These are phyloP conservation scores for Corbicula japonica DNA, from an alignment of 2,888 invertebrate species.

Conservation along the genomic window DNA sequence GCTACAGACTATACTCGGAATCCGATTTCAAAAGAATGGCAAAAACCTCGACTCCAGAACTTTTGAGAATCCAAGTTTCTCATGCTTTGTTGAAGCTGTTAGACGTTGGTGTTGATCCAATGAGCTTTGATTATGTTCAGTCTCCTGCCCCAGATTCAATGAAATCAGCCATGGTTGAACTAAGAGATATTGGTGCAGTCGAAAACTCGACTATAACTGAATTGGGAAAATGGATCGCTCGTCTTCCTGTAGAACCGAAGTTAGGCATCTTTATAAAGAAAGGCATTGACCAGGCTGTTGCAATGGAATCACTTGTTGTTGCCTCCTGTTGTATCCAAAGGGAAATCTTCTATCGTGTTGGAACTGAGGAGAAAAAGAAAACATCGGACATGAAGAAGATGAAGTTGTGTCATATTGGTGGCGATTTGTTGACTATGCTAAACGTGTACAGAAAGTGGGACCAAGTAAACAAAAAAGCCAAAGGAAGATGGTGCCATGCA, in stretches of 20 bases:
- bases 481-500: slow-evolving; percentile 81
- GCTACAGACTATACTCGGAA: slow-evolving; percentile 84
- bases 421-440: slow-evolving; percentile 81
- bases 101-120: slow-evolving; percentile 80
- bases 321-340: too few species aligned
- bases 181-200: slow-evolving; percentile 81
- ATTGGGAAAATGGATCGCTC: too few species aligned
- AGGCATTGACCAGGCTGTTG: slow-evolving; percentile 70
- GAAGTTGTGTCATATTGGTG: slow-evolving; percentile 78
- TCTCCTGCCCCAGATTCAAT: slow-evolving; percentile 78
- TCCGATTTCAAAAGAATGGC: slow-evolving; percentile 80
- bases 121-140: slow-evolving; percentile 84
- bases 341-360: slow-evolving; percentile 81
- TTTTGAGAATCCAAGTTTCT: slow-evolving; percentile 81
- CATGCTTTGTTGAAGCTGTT: slow-evolving; percentile 83
- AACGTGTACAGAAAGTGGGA: slow-evolving; percentile 80
- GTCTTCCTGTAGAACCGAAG: slow-evolving; percentile 83
- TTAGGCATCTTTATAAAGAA: slow-evolving; percentile 77
- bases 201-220: slow-evolving; percentile 78
- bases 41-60: slow-evolving; percentile 83
- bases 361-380: slow-evolving; percentile 75
- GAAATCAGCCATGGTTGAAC: slow-evolving; percentile 73
- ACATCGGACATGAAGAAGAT: slow-evolving; percentile 77
- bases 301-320: slow-evolving; percentile 79
- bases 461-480: slow-evolving; percentile 69